These are phyloP conservation scores for Drosophila santomea DNA, from an alignment of 1,140 invertebrate species.

Conservation along the genomic window DNA sequence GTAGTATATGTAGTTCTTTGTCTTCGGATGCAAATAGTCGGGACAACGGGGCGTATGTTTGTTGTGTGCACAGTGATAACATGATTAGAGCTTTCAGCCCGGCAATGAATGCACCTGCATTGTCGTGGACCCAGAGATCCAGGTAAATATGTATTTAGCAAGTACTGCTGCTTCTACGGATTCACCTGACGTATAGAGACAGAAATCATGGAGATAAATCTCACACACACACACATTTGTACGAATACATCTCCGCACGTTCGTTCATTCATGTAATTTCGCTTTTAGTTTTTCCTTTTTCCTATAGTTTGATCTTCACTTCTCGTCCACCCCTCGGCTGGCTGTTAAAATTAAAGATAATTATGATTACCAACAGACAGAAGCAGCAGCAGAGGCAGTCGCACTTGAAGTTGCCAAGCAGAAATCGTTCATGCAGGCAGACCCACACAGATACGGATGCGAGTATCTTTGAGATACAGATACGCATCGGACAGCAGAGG, in stretches of 20 bases:
- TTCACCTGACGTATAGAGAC: slow-evolving; percentile 34
- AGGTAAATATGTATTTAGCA: slow-evolving; percentile 46
- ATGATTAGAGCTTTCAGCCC: slow-evolving; percentile 38
- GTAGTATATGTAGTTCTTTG: slow-evolving; percentile 2
- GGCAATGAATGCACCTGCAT: slow-evolving; percentile 43
- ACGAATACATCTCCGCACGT: not conserved
- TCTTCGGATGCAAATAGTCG: slow-evolving; percentile 10
- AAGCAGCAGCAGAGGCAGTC: slow-evolving; percentile 37
- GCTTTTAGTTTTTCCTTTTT: slow-evolving; percentile 52
- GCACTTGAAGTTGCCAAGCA: slow-evolving; percentile 51
- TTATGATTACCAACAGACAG: slow-evolving; percentile 72
- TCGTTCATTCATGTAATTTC: slow-evolving; percentile 72
- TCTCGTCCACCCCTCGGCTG: not conserved
- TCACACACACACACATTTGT: not conserved
- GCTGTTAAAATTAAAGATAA: slow-evolving; percentile 71
- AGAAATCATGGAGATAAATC: slow-evolving; percentile 34
- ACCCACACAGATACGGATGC: slow-evolving; percentile 21
- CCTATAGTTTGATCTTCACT: slow-evolving; percentile 26
- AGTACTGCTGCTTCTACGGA: slow-evolving; percentile 19
- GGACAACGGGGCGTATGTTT: slow-evolving; percentile 37
- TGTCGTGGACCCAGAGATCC: slow-evolving; percentile 20
- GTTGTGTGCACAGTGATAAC: slow-evolving; percentile 38
- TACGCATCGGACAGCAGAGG: slow-evolving; percentile 51
- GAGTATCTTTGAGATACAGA: slow-evolving; percentile 50
- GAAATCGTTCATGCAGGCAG: slow-evolving; percentile 70